These are phyloP conservation scores for Acleris holmiana DNA, from an alignment of 2,888 invertebrate genomes.

Conservation along the genomic window DNA sequence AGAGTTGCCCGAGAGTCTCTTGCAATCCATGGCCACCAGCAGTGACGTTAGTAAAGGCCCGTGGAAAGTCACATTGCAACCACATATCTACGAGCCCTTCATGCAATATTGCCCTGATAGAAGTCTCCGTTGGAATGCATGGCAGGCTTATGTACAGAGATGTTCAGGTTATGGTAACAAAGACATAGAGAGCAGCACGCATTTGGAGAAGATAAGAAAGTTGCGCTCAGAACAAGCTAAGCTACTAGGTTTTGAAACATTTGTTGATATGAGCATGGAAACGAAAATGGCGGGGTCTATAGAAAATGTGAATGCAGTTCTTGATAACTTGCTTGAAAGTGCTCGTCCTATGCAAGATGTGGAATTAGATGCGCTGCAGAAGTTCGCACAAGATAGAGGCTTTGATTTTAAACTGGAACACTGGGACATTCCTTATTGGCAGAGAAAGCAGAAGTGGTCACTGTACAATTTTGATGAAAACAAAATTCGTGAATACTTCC, in stretches of 20 bases:
- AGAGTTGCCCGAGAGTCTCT: constrained; percentile 89
- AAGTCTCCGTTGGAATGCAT: constrained; percentile 91
- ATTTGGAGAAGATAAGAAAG: constrained; percentile 91
- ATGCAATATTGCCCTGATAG: constrained; percentile 94
- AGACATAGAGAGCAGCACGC: constrained; percentile 87
- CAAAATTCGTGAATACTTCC: constrained; percentile 91
- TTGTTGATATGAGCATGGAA: constrained; percentile 94
- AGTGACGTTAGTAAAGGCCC: constrained; percentile 88
- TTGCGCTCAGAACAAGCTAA: constrained; percentile 89
- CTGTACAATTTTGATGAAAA: constrained; percentile 89
- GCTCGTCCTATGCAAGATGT: constrained; percentile 90
- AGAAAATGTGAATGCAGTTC: constrained; percentile 88
- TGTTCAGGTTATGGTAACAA: constrained; percentile 87
- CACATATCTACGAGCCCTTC: constrained; percentile 89
- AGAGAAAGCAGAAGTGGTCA: constrained; percentile 88
- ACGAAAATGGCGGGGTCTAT: constrained; percentile 95
- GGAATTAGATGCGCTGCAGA: constrained; percentile 88
- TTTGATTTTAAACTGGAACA: constrained; percentile 88
- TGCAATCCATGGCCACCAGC: constrained; percentile 87
- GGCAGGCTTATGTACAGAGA: constrained; percentile 90
- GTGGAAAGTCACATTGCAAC: constrained; percentile 92
- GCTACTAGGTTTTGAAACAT: constrained; percentile 91
- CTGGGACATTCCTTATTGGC: constrained; percentile 96
- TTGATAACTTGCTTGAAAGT: constrained; percentile 87
- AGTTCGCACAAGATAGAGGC: constrained; percentile 89